These are phyloP conservation scores for Lipophrys pholis DNA, from an alignment of 2,113 vertebrate genomes.

Conservation along the genomic window DNA sequence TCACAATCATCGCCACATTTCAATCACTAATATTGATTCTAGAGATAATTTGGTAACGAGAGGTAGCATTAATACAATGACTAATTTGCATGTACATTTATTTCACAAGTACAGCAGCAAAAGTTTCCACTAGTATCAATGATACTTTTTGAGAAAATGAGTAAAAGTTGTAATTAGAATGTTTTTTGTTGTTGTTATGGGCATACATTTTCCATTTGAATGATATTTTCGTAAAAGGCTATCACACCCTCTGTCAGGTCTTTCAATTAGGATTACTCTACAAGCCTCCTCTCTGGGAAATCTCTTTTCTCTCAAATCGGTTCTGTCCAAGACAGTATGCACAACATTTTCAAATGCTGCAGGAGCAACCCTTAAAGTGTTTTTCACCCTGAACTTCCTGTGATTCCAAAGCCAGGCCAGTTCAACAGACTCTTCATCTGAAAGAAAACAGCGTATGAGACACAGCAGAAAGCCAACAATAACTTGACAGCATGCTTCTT, in stretches of 20 bases:
- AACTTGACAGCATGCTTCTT: slow-evolving; percentile 22
- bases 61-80: too few species aligned
- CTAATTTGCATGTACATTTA: too few species aligned
- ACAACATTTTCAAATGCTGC: slow-evolving; percentile 58
- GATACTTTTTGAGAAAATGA: not conserved
- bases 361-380: slow-evolving; percentile 72
- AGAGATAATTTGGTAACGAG: too few species aligned
- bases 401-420: slow-evolving; percentile 88
- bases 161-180: not conserved
- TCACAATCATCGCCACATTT: too few species aligned
- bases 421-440: slow-evolving; percentile 91
- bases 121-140: too few species aligned
- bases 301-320: slow-evolving; percentile 55
- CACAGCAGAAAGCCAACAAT: slow-evolving; percentile 83
- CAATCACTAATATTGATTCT: too few species aligned
- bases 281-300: slow-evolving; percentile 21
- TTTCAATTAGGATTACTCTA: too few species aligned
- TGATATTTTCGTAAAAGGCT: not conserved
- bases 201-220: not conserved
- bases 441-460: slow-evolving; percentile 92
- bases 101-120: not conserved
- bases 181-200: not conserved
- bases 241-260: too few species aligned
- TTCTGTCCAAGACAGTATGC: slow-evolving; percentile 52
- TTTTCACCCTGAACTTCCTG: slow-evolving; percentile 90